phyloP scores from a whole-genome alignment of 2,113 vertebrate genomes.

The Callipepla squamata region DNA sequence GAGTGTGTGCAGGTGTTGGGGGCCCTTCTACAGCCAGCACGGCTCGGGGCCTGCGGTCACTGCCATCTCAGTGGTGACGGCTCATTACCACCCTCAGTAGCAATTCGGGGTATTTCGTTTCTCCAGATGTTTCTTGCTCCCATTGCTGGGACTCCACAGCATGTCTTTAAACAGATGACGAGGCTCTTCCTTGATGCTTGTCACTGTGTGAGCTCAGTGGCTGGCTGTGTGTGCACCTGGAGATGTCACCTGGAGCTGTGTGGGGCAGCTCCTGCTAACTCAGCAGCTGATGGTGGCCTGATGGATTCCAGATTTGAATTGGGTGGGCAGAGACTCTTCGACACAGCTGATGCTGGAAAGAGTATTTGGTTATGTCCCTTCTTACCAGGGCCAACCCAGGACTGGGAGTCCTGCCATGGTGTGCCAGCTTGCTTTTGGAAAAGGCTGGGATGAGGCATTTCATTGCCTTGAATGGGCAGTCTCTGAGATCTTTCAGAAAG shows the following conservation, averaged over 20 bases:
- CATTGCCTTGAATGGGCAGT: rapidly evolving
- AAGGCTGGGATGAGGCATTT: rapidly evolving
- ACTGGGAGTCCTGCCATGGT: neutral
- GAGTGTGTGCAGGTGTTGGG: neutral
- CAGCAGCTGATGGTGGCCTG: neutral
- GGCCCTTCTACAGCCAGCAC: neutral
- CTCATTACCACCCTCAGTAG: rapidly evolving
- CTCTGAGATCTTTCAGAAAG: neutral
- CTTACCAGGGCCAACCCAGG: neutral
- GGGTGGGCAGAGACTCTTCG: neutral
- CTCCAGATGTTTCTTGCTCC: neutral
- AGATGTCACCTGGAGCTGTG: neutral
- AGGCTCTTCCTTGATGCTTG: neutral
- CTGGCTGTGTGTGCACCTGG: neutral
- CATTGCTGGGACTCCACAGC: neutral
- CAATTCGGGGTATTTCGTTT: neutral
- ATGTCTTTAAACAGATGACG: neutral
- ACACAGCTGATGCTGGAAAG: neutral
- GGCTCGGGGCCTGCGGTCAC: rapidly evolving
- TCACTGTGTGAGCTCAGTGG: neutral
- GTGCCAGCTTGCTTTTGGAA: rapidly evolving
- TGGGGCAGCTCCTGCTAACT: neutral
- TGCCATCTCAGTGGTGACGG: neutral
- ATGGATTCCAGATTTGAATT: neutral
- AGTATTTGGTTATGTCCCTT: neutral